These are phyloP conservation scores for Drosophila barbarae DNA, from an alignment of 2,888 invertebrate genomes.

Conservation along the genomic window DNA sequence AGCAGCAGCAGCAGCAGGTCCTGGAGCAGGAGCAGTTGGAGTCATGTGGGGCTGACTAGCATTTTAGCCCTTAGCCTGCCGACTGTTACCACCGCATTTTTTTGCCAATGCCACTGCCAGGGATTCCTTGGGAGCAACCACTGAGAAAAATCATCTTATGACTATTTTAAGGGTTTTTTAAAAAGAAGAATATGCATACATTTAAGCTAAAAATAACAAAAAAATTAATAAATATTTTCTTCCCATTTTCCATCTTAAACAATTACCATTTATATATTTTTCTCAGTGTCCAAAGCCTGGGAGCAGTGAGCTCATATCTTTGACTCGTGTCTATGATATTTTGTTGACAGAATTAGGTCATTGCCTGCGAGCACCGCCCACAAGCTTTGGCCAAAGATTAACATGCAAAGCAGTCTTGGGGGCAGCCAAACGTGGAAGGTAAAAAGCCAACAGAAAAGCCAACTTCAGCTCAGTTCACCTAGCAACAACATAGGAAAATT, in stretches of 20 bases:
- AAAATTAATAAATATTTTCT: neutral
- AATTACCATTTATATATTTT: neutral
- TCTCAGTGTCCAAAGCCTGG: neutral
- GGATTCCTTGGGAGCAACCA: slow-evolving; percentile 16
- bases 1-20: neutral
- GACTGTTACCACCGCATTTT: slow-evolving; percentile 31
- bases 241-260: no score
- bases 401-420: slow-evolving; percentile 42
- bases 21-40: neutral
- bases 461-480: slow-evolving; percentile 13
- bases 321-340: slow-evolving; percentile 48
- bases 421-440: slow-evolving; percentile 15
- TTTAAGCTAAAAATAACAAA: neutral
- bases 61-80: slow-evolving; percentile 43
- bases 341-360: slow-evolving; percentile 67
- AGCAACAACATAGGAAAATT: slow-evolving; percentile 4
- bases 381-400: slow-evolving; percentile 45
- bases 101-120: slow-evolving; percentile 24
- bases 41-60: slow-evolving; percentile 33
- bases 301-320: slow-evolving; percentile 35
- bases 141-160: neutral
- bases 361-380: slow-evolving; percentile 52
- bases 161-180: no score
- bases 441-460: neutral
- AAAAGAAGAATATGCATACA: neutral